phyloP scores from a whole-genome alignment of 35 echinoderm and acorn worm genomes.

The Ptychodera flava region DNA sequence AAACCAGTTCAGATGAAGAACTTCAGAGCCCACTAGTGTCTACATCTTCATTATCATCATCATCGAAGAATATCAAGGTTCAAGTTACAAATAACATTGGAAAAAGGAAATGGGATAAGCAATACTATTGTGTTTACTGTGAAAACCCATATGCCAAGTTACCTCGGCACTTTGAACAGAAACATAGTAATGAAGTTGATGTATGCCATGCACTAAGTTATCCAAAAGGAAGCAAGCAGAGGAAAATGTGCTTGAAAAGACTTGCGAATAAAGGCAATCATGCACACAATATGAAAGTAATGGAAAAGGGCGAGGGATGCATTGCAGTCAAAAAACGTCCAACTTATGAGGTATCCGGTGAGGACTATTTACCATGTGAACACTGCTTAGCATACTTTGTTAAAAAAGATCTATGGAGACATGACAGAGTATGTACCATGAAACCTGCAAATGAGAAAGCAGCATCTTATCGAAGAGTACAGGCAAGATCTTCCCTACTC shows the following conservation, averaged over 20 bases:
- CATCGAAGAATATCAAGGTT: conserved; percentile 19
- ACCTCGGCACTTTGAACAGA: conserved; percentile 28
- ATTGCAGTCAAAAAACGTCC: neutral
- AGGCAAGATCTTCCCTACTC: conserved; percentile 19
- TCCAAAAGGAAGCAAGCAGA: conserved; percentile 21
- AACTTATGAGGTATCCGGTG: neutral
- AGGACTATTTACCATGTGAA: conserved; percentile 13
- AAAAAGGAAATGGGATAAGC: conserved; percentile 61
- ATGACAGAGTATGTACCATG: conserved; percentile 12
- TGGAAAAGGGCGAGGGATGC: conserved; percentile 2
- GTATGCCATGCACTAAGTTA: conserved; percentile 28
- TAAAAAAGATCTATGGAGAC: conserved; percentile 7
- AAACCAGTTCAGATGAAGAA: too few species aligned
- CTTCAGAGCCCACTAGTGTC: too few species aligned
- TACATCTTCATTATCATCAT: too few species aligned
- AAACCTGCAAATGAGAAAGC: conserved; percentile 6
- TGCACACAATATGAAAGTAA: conserved; percentile 20
- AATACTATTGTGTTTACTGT: conserved; percentile 53
- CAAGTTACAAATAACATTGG: conserved; percentile 26
- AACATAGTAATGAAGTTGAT: conserved; percentile 41
- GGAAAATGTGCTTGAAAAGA: conserved; percentile 8
- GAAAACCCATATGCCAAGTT: conserved; percentile 33
- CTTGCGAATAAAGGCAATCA: conserved; percentile 45
- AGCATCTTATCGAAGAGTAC: conserved; percentile 4
- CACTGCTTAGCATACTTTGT: conserved; percentile 14